Conservation (phyloP, 1,140 invertebrate genomes). For the Centruroides sculpturatus region DNA sequence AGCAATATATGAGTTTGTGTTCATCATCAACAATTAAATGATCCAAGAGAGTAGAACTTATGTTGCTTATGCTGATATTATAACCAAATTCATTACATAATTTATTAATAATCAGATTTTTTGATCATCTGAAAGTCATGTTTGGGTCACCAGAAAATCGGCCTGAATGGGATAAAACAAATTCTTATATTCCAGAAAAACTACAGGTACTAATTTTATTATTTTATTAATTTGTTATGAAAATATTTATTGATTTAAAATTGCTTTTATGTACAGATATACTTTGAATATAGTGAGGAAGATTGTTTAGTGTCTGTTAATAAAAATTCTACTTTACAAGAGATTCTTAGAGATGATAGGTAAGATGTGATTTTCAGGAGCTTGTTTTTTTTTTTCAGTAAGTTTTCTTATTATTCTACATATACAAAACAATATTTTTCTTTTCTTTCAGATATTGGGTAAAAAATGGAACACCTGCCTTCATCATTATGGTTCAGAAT, state of each 20-base stretch:
- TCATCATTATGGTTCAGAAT: slow-evolving; percentile 33
- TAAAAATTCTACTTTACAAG: slow-evolving; percentile 39
- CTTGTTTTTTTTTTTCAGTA: no score
- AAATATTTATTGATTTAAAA: neutral
- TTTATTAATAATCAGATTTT: slow-evolving; percentile 38
- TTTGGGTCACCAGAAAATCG: slow-evolving; percentile 42
- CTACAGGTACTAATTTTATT: slow-evolving; percentile 31
- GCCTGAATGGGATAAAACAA: slow-evolving; percentile 52
- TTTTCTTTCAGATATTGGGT: slow-evolving; percentile 33
- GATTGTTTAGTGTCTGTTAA: slow-evolving; percentile 43
- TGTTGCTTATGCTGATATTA: neutral
- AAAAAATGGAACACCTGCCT: slow-evolving; percentile 35
- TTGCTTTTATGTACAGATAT: slow-evolving; percentile 38
- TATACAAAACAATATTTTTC: neutral
- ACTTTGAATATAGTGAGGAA: slow-evolving; percentile 57
- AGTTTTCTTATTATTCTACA: no score
- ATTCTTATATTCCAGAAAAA: slow-evolving; percentile 46
- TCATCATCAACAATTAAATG: slow-evolving; percentile 56
- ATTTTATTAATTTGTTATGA: neutral
- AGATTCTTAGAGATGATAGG: slow-evolving; percentile 47
- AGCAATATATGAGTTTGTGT: slow-evolving; percentile 73
- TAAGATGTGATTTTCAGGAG: slow-evolving; percentile 25
- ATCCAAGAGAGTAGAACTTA: slow-evolving; percentile 6
- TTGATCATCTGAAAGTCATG: slow-evolving; percentile 52
- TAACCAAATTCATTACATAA: neutral